These are phyloP conservation scores for Tyria jacobaeae DNA, from an alignment of 2,888 invertebrate genomes.

Conservation along the genomic window DNA sequence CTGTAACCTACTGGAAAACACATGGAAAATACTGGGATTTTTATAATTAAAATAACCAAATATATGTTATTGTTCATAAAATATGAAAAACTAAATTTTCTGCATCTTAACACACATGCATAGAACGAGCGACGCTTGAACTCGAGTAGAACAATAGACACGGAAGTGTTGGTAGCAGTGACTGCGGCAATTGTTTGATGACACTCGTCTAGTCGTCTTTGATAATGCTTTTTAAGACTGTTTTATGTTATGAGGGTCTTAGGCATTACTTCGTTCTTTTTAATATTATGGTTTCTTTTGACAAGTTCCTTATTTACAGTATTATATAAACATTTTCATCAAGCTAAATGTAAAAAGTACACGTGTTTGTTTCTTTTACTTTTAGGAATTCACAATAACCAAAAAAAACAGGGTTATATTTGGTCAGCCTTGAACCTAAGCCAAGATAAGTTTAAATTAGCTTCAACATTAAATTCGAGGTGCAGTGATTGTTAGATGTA, in stretches of 20 bases:
- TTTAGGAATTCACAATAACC: conserved; percentile 49
- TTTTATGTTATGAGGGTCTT: conserved; percentile 46
- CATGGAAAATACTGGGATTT: background rate
- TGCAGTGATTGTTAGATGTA: conserved; percentile 69
- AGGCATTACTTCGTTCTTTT: conserved; percentile 11
- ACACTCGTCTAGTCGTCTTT: conserved; percentile 65
- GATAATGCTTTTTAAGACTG: conserved; percentile 56
- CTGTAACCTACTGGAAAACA: background rate
- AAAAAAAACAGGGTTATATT: conserved; percentile 62
- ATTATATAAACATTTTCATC: background rate
- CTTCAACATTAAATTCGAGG: conserved; percentile 60
- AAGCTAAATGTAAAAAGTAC: no score
- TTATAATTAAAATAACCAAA: background rate
- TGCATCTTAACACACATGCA: conserved; percentile 41
- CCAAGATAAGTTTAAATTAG: conserved; percentile 62
- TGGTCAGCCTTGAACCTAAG: conserved; percentile 78
- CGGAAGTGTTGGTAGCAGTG: conserved; percentile 64
- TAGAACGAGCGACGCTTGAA: conserved; percentile 54
- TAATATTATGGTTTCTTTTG: background rate
- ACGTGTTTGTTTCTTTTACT: conserved; percentile 45
- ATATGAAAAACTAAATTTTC: conserved; percentile 19
- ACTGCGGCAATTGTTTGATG: conserved; percentile 66
- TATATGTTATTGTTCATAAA: background rate
- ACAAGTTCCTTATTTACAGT: background rate
- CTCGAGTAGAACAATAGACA: conserved; percentile 61